Evolutionary conservation across 2,797 vertebrate genomes (phyloP).

Genomic region (Mionectes olivaceus): DNA sequence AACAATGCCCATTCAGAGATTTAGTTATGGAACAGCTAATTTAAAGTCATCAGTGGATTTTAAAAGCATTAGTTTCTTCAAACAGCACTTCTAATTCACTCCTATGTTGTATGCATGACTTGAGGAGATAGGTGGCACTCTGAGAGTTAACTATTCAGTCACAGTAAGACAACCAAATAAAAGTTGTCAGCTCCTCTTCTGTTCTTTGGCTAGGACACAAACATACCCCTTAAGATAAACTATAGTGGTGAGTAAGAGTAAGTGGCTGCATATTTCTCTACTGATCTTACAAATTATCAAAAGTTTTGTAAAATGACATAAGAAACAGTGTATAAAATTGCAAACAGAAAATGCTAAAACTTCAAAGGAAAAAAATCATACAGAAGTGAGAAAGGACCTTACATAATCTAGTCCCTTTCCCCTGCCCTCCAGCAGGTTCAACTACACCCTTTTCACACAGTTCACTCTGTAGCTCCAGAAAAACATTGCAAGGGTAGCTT

Average conservation of each 20-base stretch:
- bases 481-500: neutral
- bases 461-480: neutral
- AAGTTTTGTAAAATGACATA: neutral
- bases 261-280: neutral
- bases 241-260: neutral
- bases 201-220: neutral
- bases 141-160: neutral
- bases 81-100: neutral
- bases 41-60: neutral
- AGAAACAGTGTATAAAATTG: neutral
- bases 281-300: neutral
- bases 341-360: neutral
- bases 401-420: neutral
- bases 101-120: neutral
- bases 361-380: neutral
- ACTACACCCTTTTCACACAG: neutral
- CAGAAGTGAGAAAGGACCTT: neutral
- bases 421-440: neutral
- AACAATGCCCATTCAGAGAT: neutral
- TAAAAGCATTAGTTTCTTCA: neutral
- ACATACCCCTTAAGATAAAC: neutral
- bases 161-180: neutral
- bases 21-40: neutral
- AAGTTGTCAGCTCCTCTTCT: neutral
- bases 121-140: neutral